These are phyloP conservation scores for Philopedon plagiatum DNA, from an alignment of 2,888 invertebrate genomes.

Conservation along the genomic window DNA sequence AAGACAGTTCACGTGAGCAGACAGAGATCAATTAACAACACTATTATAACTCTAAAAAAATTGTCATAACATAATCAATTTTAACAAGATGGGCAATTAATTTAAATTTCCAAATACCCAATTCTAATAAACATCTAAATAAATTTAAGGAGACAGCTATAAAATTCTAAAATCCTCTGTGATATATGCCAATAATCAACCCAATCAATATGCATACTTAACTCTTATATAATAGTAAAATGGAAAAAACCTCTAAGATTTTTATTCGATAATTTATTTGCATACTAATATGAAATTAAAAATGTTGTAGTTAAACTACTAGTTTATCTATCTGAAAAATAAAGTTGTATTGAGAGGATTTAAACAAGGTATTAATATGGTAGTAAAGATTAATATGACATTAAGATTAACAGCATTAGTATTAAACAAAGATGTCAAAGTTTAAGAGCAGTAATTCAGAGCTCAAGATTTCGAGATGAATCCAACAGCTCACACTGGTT, in stretches of 20 bases:
- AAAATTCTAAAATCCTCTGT: background rate
- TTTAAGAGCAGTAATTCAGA: no score
- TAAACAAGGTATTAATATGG: no score
- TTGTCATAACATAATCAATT: background rate
- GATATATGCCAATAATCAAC: slow-evolving; percentile 10
- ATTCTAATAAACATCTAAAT: background rate
- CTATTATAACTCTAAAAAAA: background rate
- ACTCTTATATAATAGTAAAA: background rate
- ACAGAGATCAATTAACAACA: background rate
- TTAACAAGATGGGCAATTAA: background rate
- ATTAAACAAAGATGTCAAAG: no score
- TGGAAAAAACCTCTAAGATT: background rate
- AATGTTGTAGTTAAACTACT: background rate
- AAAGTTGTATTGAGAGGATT: background rate
- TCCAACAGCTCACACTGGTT: no score
- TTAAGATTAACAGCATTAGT: no score
- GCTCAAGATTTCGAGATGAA: no score
- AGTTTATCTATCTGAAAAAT: background rate
- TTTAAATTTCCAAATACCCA: background rate
- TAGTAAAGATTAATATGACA: no score
- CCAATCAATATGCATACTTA: background rate
- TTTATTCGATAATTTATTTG: background rate
- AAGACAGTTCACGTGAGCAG: no score
- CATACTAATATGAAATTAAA: slow-evolving; percentile 9
- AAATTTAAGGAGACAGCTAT: background rate